These are phyloP conservation scores for Caenorhabditis virilis DNA, from an alignment of 2,888 invertebrate genomes.

Conservation along the genomic window DNA sequence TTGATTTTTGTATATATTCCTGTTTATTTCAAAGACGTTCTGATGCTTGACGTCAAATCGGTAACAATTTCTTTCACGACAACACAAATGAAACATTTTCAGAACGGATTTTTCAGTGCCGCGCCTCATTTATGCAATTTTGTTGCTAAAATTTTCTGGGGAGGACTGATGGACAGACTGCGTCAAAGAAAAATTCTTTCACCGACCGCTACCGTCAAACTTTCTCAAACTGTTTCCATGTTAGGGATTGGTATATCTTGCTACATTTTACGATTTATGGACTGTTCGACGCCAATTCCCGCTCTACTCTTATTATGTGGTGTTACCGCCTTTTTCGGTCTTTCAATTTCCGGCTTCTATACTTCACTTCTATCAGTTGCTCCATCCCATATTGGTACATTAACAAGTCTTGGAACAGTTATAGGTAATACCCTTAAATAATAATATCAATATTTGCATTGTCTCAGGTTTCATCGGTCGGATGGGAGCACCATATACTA, in stretches of 20 bases:
- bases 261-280: conserved; percentile 22
- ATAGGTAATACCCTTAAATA: conserved; percentile 21
- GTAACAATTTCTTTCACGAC: conserved; percentile 14
- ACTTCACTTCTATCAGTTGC: conserved; percentile 58
- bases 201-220: conserved; percentile 46
- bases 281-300: conserved; percentile 14
- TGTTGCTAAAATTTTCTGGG: conserved; percentile 54
- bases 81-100: too few species aligned
- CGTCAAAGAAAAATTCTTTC: conserved; percentile 37
- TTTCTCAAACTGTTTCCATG: conserved; percentile 46
- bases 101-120: conserved; percentile 59
- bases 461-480: conserved; percentile 45
- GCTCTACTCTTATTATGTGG: conserved; percentile 22
- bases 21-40: conserved; percentile 60
- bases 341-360: conserved; percentile 59
- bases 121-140: conserved; percentile 51
- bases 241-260: conserved; percentile 27
- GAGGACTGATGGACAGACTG: conserved; percentile 51
- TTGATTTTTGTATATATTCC: conserved; percentile 59
- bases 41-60: conserved; percentile 48
- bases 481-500: conserved; percentile 43
- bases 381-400: conserved; percentile 55
- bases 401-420: conserved; percentile 50
- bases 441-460: not conserved
- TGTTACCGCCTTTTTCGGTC: conserved; percentile 47